A percentile compares a stretch with the other conserved stretches of the same genome.
Evolutionary conservation across 2,888 invertebrate genomes (phyloP).

Genomic region (Ophraella communa): DNA sequence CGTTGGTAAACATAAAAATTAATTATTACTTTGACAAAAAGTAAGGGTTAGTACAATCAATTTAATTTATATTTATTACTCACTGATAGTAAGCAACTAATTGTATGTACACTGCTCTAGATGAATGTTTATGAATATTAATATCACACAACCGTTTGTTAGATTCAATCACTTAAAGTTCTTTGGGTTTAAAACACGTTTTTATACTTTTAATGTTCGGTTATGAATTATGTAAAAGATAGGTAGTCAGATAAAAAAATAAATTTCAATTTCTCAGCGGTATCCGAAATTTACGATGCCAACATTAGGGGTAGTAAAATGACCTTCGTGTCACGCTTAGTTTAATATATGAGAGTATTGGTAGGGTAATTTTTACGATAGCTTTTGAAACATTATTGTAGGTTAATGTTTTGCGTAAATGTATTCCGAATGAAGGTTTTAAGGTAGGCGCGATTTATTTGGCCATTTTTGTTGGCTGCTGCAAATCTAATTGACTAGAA

Average conservation of each 20-base stretch:
- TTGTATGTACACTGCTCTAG: no score
- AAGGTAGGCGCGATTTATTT: no score
- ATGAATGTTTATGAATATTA: no score
- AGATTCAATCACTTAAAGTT: not conserved
- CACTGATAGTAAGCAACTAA: no score
- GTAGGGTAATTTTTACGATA: not conserved
- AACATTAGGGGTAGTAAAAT: conserved; percentile 5
- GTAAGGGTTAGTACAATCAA: no score
- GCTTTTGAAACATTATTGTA: not conserved
- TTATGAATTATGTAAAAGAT: conserved; percentile 17
- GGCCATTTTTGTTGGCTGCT: no score
- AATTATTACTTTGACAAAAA: no score
- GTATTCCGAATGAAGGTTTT: not conserved
- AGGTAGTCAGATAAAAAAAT: not conserved
- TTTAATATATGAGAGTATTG: conserved; percentile 3
- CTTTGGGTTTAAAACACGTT: not conserved
- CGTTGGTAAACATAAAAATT: no score
- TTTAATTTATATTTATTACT: no score
- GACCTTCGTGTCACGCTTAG: conserved; percentile 3
- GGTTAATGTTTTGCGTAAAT: not conserved
- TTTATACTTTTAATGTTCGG: no score
- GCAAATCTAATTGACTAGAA: no score
- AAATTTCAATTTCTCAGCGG: conserved; percentile 17
- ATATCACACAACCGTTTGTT: no score
- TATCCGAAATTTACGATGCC: conserved; percentile 12